A percentile compares a stretch with the other conserved stretches of the same genome.
These are phyloP conservation scores for Tychaedon coryphoeus DNA, from an alignment of 2,113 vertebrate genomes.

Conservation along the genomic window DNA sequence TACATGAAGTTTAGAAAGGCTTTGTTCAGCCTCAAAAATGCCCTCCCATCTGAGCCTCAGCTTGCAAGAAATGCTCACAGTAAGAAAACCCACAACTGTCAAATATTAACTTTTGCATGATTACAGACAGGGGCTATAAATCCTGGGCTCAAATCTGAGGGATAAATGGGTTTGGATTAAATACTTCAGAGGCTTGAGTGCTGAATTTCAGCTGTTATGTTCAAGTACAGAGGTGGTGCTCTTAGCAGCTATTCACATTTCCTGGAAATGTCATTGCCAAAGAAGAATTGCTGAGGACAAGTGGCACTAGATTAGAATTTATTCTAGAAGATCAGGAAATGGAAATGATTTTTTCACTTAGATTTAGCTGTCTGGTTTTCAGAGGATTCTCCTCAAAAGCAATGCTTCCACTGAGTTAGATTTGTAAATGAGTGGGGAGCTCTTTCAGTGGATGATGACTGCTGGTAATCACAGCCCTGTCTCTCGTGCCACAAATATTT, in stretches of 20 bases:
- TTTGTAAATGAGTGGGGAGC: not conserved
- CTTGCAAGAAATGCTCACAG: not conserved
- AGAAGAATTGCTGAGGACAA: not conserved
- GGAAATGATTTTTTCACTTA: not conserved
- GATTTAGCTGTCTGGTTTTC: not conserved
- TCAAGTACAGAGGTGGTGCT: not conserved
- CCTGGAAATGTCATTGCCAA: not conserved
- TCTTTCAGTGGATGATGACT: not conserved
- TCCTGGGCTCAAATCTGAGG: not conserved
- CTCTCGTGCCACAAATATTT: not conserved
- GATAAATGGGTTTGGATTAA: not conserved
- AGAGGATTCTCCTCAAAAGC: not conserved
- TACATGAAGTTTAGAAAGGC: not conserved
- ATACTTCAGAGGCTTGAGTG: not conserved
- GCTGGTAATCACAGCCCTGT: not conserved
- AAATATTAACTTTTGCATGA: not conserved
- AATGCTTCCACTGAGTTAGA: not conserved
- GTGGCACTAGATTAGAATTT: not conserved
- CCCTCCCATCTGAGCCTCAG: not conserved
- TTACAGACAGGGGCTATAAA: not conserved
- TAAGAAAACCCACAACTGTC: not conserved
- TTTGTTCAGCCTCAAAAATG: not conserved
- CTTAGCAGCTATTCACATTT: not conserved
- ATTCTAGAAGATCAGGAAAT: not conserved
- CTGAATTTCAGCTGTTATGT: not conserved